Evolutionary conservation across 2,797 vertebrate species (phyloP).

Genomic region (Gastrophryne carolinensis): DNA sequence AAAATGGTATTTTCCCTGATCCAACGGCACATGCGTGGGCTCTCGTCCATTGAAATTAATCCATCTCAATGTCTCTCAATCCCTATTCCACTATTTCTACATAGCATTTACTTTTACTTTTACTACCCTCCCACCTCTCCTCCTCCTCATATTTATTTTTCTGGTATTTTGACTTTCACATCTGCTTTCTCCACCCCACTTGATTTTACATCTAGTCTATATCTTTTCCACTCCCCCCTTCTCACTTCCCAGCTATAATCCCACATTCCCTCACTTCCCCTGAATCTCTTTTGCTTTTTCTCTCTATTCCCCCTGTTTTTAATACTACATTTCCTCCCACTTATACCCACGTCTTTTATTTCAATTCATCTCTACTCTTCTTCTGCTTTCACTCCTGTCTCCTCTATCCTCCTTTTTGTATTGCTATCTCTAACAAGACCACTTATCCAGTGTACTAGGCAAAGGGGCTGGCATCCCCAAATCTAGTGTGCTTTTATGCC

Average conservation of each 20-base stretch:
- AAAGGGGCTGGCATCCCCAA: no score
- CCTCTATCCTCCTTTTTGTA: not conserved
- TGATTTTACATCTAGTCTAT: no score
- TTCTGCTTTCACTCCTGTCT: not conserved
- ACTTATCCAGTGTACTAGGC: no score
- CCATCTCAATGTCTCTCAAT: not conserved
- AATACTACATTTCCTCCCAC: not conserved
- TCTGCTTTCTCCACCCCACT: not conserved
- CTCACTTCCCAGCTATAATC: not conserved
- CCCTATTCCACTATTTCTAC: not conserved
- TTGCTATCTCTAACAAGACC: no score
- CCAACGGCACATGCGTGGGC: no score
- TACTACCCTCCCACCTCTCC: not conserved
- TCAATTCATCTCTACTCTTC: not conserved
- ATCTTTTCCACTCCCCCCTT: not conserved
- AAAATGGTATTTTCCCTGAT: no score
- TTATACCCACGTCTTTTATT: not conserved
- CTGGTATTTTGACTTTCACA: not conserved
- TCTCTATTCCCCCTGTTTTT: not conserved
- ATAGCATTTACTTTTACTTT: not conserved
- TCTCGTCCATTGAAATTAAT: no score
- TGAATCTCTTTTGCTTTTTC: not conserved
- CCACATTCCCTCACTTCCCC: not conserved
- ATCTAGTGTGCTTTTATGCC: no score
- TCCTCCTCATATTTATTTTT: no score